A percentile compares a stretch with the other conserved stretches of the same genome.
phyloP scores from a whole-genome alignment of 2,797 vertebrate genomes.

The Lycodopsis pacificus region DNA sequence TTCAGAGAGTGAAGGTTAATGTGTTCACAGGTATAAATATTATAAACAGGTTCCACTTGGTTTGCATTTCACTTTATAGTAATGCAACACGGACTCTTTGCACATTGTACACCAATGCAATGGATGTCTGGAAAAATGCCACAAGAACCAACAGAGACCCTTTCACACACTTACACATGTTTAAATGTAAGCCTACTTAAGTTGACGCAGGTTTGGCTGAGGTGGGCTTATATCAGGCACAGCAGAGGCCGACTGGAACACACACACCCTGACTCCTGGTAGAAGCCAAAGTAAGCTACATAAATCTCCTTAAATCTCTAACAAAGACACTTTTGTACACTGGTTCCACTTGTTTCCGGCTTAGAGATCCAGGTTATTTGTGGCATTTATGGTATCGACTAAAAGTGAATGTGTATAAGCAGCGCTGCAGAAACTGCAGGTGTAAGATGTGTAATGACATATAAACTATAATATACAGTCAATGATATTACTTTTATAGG shows the following conservation, averaged over 20 bases:
- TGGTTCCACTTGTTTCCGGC: constrained; percentile 71
- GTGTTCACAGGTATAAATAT: constrained; percentile 24
- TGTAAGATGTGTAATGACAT: constrained; percentile 8
- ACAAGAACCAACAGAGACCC: constrained; percentile 40
- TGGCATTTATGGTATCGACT: constrained; percentile 42
- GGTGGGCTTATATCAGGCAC: constrained; percentile 64
- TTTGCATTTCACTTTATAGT: constrained; percentile 17
- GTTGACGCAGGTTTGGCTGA: constrained; percentile 50
- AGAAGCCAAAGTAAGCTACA: constrained; percentile 68
- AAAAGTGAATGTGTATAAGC: constrained; percentile 16
- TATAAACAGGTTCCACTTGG: constrained; percentile 24
- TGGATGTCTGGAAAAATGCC: constrained; percentile 7
- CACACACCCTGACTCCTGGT: constrained; percentile 59
- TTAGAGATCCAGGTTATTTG: constrained; percentile 65
- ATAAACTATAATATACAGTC: not conserved
- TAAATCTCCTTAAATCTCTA: constrained; percentile 80
- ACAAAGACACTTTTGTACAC: constrained; percentile 83
- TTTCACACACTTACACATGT: constrained; percentile 50
- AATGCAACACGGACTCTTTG: constrained; percentile 7
- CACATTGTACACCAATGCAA: not conserved
- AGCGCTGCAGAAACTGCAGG: constrained; percentile 15
- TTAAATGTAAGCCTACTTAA: constrained; percentile 42
- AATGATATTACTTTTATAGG: not conserved
- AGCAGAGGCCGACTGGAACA: constrained; percentile 50
- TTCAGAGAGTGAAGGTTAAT: not conserved